Base-by-base conservation (phyloP, 2,888 invertebrate genomes). In the Hydrotaea diabolus region DNA sequence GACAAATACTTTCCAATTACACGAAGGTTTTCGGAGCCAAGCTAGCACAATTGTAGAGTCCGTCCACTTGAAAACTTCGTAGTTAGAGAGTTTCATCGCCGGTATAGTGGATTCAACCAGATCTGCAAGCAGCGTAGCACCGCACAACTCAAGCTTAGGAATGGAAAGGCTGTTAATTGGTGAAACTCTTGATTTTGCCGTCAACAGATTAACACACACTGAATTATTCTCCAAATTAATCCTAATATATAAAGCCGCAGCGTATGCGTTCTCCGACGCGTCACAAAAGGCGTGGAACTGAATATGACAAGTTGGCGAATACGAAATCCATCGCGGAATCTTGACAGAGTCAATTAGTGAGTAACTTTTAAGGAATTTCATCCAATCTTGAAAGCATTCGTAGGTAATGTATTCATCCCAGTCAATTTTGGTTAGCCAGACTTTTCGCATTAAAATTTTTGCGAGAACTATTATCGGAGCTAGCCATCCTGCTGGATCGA, bases 401-500 rank as follows among this genome's bases (percentile, higher is more conserved):
- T 13, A 13, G 5, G 69, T 11, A 11, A 69, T 46, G 0, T 36
- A 1, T 21, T 36, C 36, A 15, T 57, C 73, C 39, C 55, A 73
- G 19, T 15, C 21, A 0, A 39, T 19, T 36, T 17, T n/a, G n/a
- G 53, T 31, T 17, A 86, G n/a, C 57, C 57, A 73, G 1, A 73
- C 13, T 21, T 19, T 73, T 21, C 53, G 55, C 73, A 73, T 57
- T 2, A 73, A 9, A 7, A 57, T 73, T 66, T 86, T 86, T 9
- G 86, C 83, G 0, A 72, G 13, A 3, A 86, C 66, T 11, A 86
- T 71, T 0, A 83, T 31, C 0, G 85, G 85, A 8, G 83, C 83
- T 9, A 86, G 31, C 80, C 81, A 86, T 4, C 85, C 83, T 1
- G 81, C 81, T 11, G 85, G 85, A 73, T 86, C 84, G 21, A 84